These are phyloP conservation scores for Reinhardtius hippoglossoides DNA, from an alignment of 2,113 vertebrate species.

Conservation along the genomic window DNA sequence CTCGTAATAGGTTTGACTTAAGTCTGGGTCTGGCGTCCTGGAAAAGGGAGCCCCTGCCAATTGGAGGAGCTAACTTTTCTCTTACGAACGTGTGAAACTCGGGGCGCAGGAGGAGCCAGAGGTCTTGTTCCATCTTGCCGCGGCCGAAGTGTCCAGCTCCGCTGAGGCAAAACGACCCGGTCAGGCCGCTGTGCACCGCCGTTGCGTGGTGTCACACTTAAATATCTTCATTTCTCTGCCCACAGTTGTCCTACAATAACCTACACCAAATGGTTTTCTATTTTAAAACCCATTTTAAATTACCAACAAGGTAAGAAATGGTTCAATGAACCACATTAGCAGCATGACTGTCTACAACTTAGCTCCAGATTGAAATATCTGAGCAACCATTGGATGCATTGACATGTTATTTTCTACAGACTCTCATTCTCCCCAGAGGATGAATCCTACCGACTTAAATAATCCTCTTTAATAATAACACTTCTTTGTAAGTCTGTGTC, in stretches of 20 bases:
- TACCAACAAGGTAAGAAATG: too few relatives aligned
- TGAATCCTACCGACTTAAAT: neutral
- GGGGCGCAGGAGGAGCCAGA: neutral
- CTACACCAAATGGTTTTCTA: too few relatives aligned
- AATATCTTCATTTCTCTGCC: neutral
- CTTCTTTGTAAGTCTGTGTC: neutral
- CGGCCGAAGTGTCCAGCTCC: slow-evolving; percentile 11
- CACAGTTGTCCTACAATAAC: too few relatives aligned
- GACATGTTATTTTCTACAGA: too few relatives aligned
- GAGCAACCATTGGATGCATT: too few relatives aligned
- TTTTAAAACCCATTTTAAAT: too few relatives aligned
- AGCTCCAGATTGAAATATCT: too few relatives aligned
- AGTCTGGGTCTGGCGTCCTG: slow-evolving; percentile 31
- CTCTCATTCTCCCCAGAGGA: neutral
- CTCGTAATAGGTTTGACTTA: slow-evolving; percentile 69
- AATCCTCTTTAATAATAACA: neutral
- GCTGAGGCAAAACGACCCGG: neutral
- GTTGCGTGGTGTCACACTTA: neutral
- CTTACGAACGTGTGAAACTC: slow-evolving; percentile 23
- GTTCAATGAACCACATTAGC: too few relatives aligned
- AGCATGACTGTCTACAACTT: neutral
- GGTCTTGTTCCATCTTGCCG: neutral
- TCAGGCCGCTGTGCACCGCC: neutral
- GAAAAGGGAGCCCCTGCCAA: slow-evolving; percentile 24
- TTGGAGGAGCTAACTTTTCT: slow-evolving; percentile 36